Conservation (phyloP, 2,113 vertebrate species). For the Tinamus guttatus region DNA sequence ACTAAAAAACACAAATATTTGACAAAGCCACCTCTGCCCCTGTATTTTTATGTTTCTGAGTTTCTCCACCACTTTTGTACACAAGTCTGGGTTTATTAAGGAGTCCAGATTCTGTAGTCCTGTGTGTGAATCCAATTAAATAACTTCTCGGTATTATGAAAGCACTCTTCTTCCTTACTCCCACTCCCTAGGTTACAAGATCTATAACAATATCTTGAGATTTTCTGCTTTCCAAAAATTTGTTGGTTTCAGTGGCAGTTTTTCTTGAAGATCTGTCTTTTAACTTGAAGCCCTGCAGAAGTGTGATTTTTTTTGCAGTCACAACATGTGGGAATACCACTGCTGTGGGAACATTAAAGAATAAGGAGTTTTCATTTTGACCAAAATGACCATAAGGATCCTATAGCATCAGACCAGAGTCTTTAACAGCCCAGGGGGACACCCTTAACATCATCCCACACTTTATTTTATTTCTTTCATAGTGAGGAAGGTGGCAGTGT, state of each 20-base stretch:
- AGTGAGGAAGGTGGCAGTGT: not conserved
- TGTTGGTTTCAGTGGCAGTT: not conserved
- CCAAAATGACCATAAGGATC: not conserved
- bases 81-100: not conserved
- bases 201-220: not conserved
- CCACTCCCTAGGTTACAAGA: not conserved
- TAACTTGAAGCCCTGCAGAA: not conserved
- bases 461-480: not conserved
- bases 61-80: not conserved
- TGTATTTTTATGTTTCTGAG: not conserved
- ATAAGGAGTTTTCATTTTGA: not conserved
- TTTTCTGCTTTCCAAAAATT: not conserved
- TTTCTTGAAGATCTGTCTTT: not conserved
- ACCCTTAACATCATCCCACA: not conserved
- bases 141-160: not conserved
- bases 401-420: not conserved
- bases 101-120: not conserved
- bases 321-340: not conserved
- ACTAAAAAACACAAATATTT: not conserved
- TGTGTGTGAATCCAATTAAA: not conserved
- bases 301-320: not conserved
- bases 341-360: not conserved
- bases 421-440: not conserved
- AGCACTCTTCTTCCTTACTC: not conserved
- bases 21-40: rapidly evolving